Percentiles rank a stretch among this genome's conserved stretches.
Evolutionary conservation across 2,888 invertebrate genomes (phyloP).

Genomic region (Lasioglossum pauxillum): DNA sequence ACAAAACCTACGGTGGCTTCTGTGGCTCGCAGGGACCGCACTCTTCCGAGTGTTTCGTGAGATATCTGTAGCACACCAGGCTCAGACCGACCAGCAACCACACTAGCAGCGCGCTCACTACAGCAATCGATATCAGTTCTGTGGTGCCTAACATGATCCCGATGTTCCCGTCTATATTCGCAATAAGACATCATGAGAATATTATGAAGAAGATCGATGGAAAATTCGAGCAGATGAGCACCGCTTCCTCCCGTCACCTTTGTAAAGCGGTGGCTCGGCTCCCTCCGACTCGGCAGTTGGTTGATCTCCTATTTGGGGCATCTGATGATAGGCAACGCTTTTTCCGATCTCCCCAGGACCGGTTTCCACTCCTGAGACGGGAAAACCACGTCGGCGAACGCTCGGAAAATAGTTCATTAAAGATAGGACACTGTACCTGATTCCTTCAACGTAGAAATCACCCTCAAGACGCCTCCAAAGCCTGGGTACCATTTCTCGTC

Average conservation of each 20-base stretch:
- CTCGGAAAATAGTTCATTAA: slow-evolving; percentile 39
- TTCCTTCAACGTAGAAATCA: slow-evolving; percentile 82
- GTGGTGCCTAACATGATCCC: slow-evolving; percentile 66
- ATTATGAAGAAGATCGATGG: slow-evolving; percentile 5
- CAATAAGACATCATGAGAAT: background rate
- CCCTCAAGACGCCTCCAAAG: slow-evolving; percentile 85
- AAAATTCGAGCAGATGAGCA: background rate
- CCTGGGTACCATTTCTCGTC: slow-evolving; percentile 88
- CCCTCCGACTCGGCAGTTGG: slow-evolving; percentile 38
- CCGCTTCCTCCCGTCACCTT: slow-evolving; percentile 57
- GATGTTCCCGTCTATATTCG: slow-evolving; percentile 41
- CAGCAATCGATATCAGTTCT: slow-evolving; percentile 76
- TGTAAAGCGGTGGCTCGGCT: slow-evolving; percentile 62
- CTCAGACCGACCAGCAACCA: slow-evolving; percentile 78
- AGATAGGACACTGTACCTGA: slow-evolving; percentile 70
- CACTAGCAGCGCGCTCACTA: slow-evolving; percentile 74
- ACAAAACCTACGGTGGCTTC: slow-evolving; percentile 68
- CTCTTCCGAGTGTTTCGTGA: slow-evolving; percentile 69
- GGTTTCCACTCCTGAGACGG: slow-evolving; percentile 36
- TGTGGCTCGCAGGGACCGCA: slow-evolving; percentile 65
- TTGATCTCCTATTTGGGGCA: slow-evolving; percentile 67
- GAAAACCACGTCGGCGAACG: slow-evolving; percentile 15
- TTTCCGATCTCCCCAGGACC: slow-evolving; percentile 43
- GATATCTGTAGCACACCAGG: slow-evolving; percentile 76
- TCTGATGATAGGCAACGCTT: slow-evolving; percentile 68